Base-by-base conservation (phyloP, 2,113 vertebrate species). In the Delphinapterus leucas region DNA sequence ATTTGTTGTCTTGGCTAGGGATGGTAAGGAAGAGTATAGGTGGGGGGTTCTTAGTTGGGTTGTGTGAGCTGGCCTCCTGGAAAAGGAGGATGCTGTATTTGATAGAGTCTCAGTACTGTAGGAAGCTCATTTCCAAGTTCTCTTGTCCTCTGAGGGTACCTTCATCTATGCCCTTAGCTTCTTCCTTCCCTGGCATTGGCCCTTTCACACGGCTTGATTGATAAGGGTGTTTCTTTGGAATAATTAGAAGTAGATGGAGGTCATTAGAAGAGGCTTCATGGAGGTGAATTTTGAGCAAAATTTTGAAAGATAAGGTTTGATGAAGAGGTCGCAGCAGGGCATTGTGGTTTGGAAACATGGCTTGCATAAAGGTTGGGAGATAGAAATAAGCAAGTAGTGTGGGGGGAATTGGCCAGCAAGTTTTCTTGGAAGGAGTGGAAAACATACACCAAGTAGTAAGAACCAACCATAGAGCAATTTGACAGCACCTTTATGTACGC, bases 361-460 rank as follows among this genome's bases (percentile, higher is more conserved):
- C 47, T 96, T 44, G 17, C 84, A 15, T 70, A 38, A 70, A 93
- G 15, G 31, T 89, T 93, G 88, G 47, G 82, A 95, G 38, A 79
- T 71, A 91, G 53, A 88, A 86, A 58, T 93, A 49, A 85, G 41
- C 15, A 15, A 93, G 58, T 84, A 36, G 13, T 61, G 41, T 53
- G 80, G 58, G 44, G 47, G 21, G 17, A 55, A 53, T 61, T 95
- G 33, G 26, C 23, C 60, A 92, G 63, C 21, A 92, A 41, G 7
- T 84, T 97, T 97, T 88, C 84, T 70, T 83, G 53, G 88, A 94
- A 92, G 53, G 31, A 67, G 47, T 67, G 25, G 68, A 67, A 88
- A 79, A 53, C 21, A 47, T 60, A 74, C 21, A 26, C 13, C 55
- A 95, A 83, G 63, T 88, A 91, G 44, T 13, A 96, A 93, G 86